Conservation (phyloP, 2,797 vertebrate species). For the Glyptemys insculpta region DNA sequence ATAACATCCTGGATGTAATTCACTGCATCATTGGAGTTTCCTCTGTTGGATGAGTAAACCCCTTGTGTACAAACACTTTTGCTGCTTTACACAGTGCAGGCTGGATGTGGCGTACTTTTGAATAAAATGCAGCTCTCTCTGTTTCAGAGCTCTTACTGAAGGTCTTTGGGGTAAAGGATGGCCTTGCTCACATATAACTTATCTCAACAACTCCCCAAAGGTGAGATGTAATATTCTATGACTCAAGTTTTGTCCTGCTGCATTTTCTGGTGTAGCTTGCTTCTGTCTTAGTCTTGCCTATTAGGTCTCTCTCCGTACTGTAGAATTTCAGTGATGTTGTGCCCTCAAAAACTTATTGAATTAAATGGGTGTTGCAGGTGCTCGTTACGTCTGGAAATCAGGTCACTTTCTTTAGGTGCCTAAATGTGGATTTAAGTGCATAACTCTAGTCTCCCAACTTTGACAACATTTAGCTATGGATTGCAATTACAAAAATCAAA, state of each 20-base stretch:
- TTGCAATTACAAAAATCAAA: conserved; percentile 1
- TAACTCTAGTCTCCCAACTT: neutral
- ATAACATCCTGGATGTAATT: neutral
- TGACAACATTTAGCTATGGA: neutral
- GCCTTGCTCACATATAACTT: neutral
- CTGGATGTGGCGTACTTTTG: neutral
- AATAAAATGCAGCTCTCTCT: neutral
- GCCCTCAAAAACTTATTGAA: neutral
- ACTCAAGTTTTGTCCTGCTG: neutral
- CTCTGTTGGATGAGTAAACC: neutral
- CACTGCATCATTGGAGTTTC: neutral
- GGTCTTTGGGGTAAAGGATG: neutral
- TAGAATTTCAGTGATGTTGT: conserved; percentile 39
- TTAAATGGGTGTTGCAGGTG: neutral
- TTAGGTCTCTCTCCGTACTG: conserved; percentile 47
- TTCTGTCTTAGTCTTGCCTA: conserved; percentile 40
- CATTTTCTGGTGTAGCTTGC: conserved; percentile 24
- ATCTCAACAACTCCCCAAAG: neutral
- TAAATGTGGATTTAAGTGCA: neutral
- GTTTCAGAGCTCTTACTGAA: neutral
- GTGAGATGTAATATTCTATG: neutral
- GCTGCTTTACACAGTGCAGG: neutral
- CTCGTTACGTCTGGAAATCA: neutral
- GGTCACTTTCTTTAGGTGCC: neutral
- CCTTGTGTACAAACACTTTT: neutral